phyloP scores from a whole-genome alignment of 2,888 invertebrate genomes.

The Ischnura elegans region DNA sequence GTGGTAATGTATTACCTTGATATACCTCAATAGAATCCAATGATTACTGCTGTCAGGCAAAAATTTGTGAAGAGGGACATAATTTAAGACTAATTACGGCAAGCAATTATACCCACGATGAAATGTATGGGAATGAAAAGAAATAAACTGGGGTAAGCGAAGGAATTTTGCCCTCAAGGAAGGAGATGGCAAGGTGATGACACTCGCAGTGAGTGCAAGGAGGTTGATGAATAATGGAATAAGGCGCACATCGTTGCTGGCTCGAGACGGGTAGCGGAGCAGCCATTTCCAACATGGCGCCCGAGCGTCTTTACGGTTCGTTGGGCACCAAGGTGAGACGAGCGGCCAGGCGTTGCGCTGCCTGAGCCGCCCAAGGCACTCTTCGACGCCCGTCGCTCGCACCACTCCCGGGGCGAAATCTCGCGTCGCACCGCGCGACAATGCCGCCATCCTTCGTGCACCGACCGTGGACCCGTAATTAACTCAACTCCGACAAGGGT shows the following conservation, averaged over 20 bases:
- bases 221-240: conserved; percentile 1
- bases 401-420: not conserved
- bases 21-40: too few relatives aligned
- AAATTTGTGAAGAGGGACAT: too few relatives aligned
- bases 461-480: not conserved
- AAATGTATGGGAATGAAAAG: too few relatives aligned
- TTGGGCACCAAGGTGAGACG: not conserved
- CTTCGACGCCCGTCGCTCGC: not conserved
- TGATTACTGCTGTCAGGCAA: too few relatives aligned
- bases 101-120: too few relatives aligned
- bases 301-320: not conserved
- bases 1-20: too few relatives aligned
- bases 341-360: not conserved
- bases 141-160: too few relatives aligned
- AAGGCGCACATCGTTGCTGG: not conserved
- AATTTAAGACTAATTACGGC: too few relatives aligned
- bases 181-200: not conserved
- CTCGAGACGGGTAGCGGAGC: not conserved
- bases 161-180: not conserved
- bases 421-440: not conserved
- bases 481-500: not conserved
- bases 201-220: not conserved
- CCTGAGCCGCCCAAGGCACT: not conserved
- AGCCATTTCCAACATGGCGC: not conserved
- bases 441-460: not conserved